These are phyloP conservation scores for Dasypus novemcinctus DNA, from an alignment of 2,113 vertebrate genomes.

Conservation along the genomic window DNA sequence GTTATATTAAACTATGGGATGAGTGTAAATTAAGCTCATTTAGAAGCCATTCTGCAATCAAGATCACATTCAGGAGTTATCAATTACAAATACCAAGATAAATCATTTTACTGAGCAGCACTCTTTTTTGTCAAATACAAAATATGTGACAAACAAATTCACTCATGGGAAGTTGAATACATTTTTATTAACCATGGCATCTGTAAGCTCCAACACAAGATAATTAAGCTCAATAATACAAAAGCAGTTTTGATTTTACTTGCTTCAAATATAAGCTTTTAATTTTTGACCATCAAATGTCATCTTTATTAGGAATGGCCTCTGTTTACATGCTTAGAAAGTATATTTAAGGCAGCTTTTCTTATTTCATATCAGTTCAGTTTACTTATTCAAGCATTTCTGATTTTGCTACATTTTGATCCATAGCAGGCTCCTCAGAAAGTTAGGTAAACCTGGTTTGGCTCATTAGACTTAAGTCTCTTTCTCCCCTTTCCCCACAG, in stretches of 20 bases:
- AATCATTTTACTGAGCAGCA: background rate
- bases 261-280: background rate
- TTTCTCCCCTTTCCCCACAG: background rate
- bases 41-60: background rate
- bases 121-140: background rate
- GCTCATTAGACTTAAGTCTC: background rate
- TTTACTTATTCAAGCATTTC: background rate
- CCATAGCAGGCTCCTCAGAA: background rate
- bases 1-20: background rate
- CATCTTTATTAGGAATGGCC: background rate
- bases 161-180: background rate
- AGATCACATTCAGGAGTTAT: slow-evolving; percentile 13
- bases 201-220: background rate
- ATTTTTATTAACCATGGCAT: background rate
- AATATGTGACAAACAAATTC: background rate
- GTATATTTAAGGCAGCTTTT: background rate
- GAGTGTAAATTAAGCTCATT: background rate
- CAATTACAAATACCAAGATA: background rate
- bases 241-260: background rate
- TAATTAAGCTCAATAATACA: background rate
- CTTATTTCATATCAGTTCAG: background rate
- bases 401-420: background rate
- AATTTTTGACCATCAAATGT: background rate
- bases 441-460: background rate
- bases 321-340: background rate